Evolutionary conservation across 1,140 invertebrate genomes (phyloP), one percentile per base, ranked within the genome.

Genomic region (Sarcophaga peregrina): DNA sequence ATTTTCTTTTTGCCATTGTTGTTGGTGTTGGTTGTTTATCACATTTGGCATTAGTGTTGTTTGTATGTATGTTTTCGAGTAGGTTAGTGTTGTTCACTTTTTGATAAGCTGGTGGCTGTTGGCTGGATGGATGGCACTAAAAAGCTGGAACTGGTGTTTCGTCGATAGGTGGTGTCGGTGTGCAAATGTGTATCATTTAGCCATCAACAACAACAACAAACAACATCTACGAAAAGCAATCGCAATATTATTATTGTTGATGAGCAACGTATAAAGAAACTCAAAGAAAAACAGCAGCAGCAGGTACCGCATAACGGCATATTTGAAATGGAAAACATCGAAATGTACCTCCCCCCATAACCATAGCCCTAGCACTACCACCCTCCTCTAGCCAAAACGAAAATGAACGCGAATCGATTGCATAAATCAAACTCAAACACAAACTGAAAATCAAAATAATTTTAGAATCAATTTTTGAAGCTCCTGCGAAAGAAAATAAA

Each of bases 401-500:
- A 58, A 58, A 58, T 0, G 73, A 45, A 13, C 0, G 74, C 11
- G 45, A 47, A 76, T 52, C 47, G 50, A 50, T 78, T 78, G 75
- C 75, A 78, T 78, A 78, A 78, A 78, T 78, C 25, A 37, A 37
- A 37, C 25, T 37, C 25, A 37, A 37, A 37, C 25, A 2, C 1
- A 37, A 37, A 37, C 25, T 37, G 25, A 37, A 37, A 37, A 37
- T 37, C 75, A 78, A 78, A 78, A 78, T 78, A 47, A 78, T 50
- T 78, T 78, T 45, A 10, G 50, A 78, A 78, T 78, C 75, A 78
- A 78, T 78, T 78, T 72, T 78, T 37, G 74, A 20, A 78, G 48
- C 47, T 47, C 47, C 4, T 37, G 25, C 25, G 25, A 37, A 37
- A 1, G 25, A 37, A 37, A 37, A 37, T 2, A 20, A 68, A 68